A percentile compares a stretch with the other conserved stretches of the same genome.
phyloP scores from a whole-genome alignment of 2,888 invertebrate species.

The Mimas tiliae region DNA sequence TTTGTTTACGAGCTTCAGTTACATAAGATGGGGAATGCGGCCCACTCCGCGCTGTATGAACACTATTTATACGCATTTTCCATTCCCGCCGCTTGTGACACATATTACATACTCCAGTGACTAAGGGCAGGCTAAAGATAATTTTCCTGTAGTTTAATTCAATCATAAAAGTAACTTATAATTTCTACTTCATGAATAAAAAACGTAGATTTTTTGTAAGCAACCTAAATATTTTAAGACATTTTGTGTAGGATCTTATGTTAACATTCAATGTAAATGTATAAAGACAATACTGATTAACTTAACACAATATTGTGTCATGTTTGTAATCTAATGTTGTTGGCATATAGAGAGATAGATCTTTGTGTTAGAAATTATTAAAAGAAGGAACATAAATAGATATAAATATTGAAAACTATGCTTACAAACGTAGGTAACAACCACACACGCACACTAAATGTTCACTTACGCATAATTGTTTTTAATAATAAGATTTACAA shows the following conservation, averaged over 20 bases:
- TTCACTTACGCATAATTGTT: not conserved
- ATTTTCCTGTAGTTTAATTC: slow-evolving; percentile 50
- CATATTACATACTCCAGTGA: slow-evolving; percentile 69
- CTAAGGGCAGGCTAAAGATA: slow-evolving; percentile 67
- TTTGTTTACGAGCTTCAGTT: slow-evolving; percentile 75
- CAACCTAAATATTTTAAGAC: not conserved
- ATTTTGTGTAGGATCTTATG: not conserved
- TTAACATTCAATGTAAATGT: not conserved
- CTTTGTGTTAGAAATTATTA: no score
- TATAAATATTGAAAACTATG: no score
- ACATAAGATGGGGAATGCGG: slow-evolving; percentile 67
- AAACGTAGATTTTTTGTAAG: not conserved
- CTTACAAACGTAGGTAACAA: no score
- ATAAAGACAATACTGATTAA: not conserved
- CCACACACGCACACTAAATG: not conserved
- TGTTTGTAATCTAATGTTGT: not conserved
- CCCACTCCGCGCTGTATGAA: slow-evolving; percentile 60
- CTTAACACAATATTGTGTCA: not conserved
- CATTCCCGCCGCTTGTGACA: slow-evolving; percentile 71
- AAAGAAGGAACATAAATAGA: no score
- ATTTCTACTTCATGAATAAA: not conserved
- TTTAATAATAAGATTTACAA: not conserved
- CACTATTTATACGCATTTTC: slow-evolving; percentile 77
- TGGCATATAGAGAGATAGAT: no score
- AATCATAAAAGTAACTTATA: slow-evolving; percentile 1